Percentiles rank a stretch among this genome's conserved stretches.
Conservation (phyloP, 2,113 vertebrate species). For the Bubalus kerabau region DNA sequence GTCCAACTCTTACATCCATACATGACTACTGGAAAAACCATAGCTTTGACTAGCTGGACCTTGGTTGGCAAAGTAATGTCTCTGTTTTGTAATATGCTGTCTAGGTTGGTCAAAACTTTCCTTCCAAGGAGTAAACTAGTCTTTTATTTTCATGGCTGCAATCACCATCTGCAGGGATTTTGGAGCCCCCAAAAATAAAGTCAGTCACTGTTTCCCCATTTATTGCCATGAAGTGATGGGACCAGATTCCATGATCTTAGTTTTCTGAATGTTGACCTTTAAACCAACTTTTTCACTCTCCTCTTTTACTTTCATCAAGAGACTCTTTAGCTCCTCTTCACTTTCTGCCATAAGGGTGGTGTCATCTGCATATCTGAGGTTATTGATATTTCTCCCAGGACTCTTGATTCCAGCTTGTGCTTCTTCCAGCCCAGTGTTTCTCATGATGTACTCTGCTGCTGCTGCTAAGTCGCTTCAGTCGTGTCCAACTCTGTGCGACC, state of each 20-base stretch:
- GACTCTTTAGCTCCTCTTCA: rapidly evolving
- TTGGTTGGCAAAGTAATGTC: background rate
- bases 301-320: background rate
- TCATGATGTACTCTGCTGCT: background rate
- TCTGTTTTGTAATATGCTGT: background rate
- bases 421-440: background rate
- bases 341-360: background rate
- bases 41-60: background rate
- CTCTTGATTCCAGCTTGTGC: background rate
- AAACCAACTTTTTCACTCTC: background rate
- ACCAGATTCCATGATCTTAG: background rate
- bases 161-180: background rate
- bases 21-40: background rate
- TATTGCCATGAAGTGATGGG: background rate
- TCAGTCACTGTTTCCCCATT: background rate
- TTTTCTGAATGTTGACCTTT: background rate
- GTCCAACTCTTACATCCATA: background rate
- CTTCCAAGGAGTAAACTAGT: background rate
- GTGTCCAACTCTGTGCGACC: too few relatives aligned
- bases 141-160: background rate
- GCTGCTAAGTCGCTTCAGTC: too few relatives aligned
- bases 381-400: background rate
- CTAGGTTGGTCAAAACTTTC: background rate
- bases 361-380: background rate
- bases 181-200: background rate